Base-by-base conservation (phyloP, 2,113 vertebrate species). In the Chaenogobius annularis region DNA sequence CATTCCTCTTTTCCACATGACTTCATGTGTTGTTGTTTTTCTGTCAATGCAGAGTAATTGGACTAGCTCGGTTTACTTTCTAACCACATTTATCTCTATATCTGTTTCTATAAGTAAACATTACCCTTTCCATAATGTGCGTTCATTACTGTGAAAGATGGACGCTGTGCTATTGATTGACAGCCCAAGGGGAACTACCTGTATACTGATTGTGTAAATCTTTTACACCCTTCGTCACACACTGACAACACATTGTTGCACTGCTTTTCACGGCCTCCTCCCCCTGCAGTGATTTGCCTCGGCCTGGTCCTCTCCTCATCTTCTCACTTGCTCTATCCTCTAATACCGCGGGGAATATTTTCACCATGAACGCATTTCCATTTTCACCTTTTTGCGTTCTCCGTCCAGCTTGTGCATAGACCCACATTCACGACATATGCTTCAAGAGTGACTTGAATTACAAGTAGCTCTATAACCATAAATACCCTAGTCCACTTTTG, bases 351-450 rank as follows among this genome's bases (percentile, higher is more conserved):
- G 75, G 77, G 73, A 75, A 78, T 66, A 56, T 69, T 82, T 71
- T 58, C 62, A 66, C 67, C 50, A 61, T 69, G 72, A 82, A 74
- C 54, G 70, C 31, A 64, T 81, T 86, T 85, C 78, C 80, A 81
- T 86, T 83, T 87, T 78, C 78, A 79, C 70, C 55, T 75, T 75
- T 83, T 63, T n/a, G 8, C 23, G 23, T 68, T 63, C 55, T 66
- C 4, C 65, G 58, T 50, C 70, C 63, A 70, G 46, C 26, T 14
- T 59, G 8, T 22, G 0, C 35, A 46, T 0, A 23, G 55, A 65
- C 31, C 35, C 9, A 44, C 43, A 50, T 55, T 17, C 66, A 52
- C 43, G 40, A 63, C 63, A 72, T 61, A 82, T n/a, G n/a, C 37
- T 13, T 26, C 37, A 5, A 52, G 72, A 74, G 68, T 68, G 35